Percentiles rank a stretch among this genome's conserved stretches.
Evolutionary conservation across 2,797 vertebrate species (phyloP).

Genomic region (Nasua narica): DNA sequence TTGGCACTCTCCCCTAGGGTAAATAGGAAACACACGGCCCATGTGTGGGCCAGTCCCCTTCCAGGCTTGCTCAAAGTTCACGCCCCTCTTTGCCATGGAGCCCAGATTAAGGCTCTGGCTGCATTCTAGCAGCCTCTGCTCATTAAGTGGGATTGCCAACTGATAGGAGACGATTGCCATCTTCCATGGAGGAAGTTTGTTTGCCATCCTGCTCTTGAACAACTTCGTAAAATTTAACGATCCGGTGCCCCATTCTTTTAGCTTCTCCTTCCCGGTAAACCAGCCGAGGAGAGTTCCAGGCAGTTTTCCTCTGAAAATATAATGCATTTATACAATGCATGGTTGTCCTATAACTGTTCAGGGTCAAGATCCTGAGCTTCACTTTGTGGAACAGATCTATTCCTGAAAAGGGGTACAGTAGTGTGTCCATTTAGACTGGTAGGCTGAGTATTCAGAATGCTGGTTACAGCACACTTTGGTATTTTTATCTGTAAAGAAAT

Average conservation of each 20-base stretch:
- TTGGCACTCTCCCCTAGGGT: not conserved
- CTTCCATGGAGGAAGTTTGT: not conserved
- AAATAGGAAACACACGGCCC: not conserved
- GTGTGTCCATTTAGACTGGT: not conserved
- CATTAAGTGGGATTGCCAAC: not conserved
- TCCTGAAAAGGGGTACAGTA: not conserved
- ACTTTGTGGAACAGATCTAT: not conserved
- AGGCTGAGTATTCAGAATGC: not conserved
- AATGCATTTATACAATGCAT: not conserved
- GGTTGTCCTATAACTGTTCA: not conserved
- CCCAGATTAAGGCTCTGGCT: not conserved
- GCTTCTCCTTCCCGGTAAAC: not conserved
- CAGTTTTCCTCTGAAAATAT: not conserved
- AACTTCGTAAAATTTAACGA: not conserved
- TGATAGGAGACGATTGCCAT: not conserved
- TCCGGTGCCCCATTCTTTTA: not conserved
- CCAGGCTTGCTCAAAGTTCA: not conserved
- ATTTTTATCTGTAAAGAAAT: slow-evolving; percentile 4
- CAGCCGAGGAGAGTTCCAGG: not conserved
- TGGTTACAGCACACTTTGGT: not conserved
- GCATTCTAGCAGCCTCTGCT: not conserved
- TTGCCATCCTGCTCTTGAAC: not conserved
- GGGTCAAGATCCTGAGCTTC: not conserved
- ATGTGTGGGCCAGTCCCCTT: not conserved
- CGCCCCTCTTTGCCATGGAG: not conserved